phyloP scores from a whole-genome alignment of 2,888 invertebrate species.

The Drosophila borborema region DNA sequence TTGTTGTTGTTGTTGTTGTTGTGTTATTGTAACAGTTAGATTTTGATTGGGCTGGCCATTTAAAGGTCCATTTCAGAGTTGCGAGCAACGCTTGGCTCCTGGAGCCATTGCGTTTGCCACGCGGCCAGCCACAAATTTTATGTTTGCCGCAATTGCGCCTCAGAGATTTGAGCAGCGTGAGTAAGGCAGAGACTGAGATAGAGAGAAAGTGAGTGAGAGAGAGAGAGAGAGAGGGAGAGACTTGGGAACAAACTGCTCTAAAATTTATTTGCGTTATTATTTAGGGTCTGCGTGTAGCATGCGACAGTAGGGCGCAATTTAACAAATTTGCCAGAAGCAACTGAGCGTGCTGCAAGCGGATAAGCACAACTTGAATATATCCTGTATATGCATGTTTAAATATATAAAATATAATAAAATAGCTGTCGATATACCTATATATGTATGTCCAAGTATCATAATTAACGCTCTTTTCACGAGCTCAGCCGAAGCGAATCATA shows the following conservation, averaged over 20 bases:
- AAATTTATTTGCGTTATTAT: slow-evolving; percentile 76
- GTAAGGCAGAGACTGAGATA: not conserved
- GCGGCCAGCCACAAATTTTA: slow-evolving; percentile 49
- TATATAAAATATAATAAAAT: not conserved
- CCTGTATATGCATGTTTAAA: not conserved
- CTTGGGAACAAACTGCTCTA: slow-evolving; percentile 35
- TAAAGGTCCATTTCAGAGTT: slow-evolving; percentile 49
- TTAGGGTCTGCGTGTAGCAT: slow-evolving; percentile 41
- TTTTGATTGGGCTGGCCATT: slow-evolving; percentile 69
- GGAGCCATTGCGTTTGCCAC: slow-evolving; percentile 7
- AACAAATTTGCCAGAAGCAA: slow-evolving; percentile 46
- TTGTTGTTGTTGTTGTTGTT: slow-evolving; percentile 35
- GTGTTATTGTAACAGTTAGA: slow-evolving; percentile 49
- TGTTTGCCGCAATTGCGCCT: slow-evolving; percentile 77
- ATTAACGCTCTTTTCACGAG: too few species aligned
- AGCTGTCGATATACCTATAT: not conserved
- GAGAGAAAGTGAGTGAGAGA: not conserved
- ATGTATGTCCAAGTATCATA: too few species aligned
- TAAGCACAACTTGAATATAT: not conserved
- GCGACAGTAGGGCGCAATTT: slow-evolving; percentile 29
- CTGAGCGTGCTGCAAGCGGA: not conserved
- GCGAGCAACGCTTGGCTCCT: slow-evolving; percentile 30
- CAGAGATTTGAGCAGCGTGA: slow-evolving; percentile 57
- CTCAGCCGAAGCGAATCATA: too few species aligned
- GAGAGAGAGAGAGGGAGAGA: not conserved